Conservation (phyloP, 2,888 invertebrate genomes). For the Incurvaria masculella region DNA sequence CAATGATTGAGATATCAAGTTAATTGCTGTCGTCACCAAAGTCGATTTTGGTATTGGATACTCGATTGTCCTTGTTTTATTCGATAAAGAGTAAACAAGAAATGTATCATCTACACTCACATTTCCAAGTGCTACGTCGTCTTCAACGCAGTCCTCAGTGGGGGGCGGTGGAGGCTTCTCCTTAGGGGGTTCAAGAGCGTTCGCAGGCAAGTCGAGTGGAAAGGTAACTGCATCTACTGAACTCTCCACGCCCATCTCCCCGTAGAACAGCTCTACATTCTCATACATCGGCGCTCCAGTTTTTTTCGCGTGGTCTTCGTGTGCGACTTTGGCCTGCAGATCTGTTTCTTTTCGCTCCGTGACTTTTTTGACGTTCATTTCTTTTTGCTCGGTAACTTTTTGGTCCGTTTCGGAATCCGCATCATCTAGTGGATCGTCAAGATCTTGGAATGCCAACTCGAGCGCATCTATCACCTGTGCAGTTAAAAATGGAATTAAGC, state of each 20-base stretch:
- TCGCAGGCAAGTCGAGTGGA: slow-evolving; percentile 56
- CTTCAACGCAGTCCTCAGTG: slow-evolving; percentile 42
- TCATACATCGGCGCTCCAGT: slow-evolving; percentile 56
- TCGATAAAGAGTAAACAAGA: no score
- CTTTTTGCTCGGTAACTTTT: slow-evolving; percentile 17
- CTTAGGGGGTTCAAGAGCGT: slow-evolving; percentile 71
- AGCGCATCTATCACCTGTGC: slow-evolving; percentile 61
- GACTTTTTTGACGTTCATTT: slow-evolving; percentile 9
- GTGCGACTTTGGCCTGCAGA: slow-evolving; percentile 36
- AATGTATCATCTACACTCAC: slow-evolving; percentile 36
- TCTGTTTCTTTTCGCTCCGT: slow-evolving; percentile 22
- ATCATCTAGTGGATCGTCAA: slow-evolving; percentile 31
- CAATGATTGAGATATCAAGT: no score
- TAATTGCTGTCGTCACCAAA: no score
- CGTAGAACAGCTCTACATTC: slow-evolving; percentile 58
- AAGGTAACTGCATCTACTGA: slow-evolving; percentile 36
- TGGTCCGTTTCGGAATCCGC: slow-evolving; percentile 28
- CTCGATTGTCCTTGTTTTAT: no score
- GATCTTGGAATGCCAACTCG: slow-evolving; percentile 61
- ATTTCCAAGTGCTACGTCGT: slow-evolving; percentile 43
- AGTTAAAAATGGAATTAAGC: neutral
- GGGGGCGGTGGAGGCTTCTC: slow-evolving; percentile 86
- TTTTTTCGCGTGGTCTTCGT: slow-evolving; percentile 26
- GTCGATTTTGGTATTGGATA: no score
- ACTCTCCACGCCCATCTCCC: slow-evolving; percentile 27